A percentile compares a stretch with the other conserved stretches of the same genome.
These are phyloP conservation scores for Gasterosteus aculeatus DNA, from an alignment of 2,113 vertebrate genomes.

Conservation along the genomic window DNA sequence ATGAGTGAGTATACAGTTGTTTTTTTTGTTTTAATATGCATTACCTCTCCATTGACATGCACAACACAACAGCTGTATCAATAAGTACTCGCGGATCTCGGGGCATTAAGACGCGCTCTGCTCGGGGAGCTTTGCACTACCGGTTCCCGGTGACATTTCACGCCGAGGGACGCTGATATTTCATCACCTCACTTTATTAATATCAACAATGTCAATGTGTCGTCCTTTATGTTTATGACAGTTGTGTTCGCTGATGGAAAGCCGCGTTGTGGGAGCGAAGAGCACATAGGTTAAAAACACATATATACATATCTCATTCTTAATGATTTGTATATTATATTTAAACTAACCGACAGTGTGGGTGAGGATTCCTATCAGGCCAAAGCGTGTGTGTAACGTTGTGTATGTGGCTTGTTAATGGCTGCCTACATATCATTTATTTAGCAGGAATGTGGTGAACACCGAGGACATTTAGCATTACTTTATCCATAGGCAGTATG, in stretches of 20 bases:
- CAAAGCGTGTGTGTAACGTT: neutral
- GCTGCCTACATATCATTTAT: neutral
- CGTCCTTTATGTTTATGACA: neutral
- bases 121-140: conserved; percentile 5
- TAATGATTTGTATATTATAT: neutral
- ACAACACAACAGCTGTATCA: conserved; percentile 6
- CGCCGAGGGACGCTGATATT: conserved; percentile 25
- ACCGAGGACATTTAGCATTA: neutral
- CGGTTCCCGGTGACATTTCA: conserved; percentile 42
- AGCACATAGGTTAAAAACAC: conserved; percentile 4
- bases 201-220: neutral
- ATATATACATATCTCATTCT: neutral
- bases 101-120: conserved; percentile 5
- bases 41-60: neutral
- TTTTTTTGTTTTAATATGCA: neutral
- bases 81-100: conserved; percentile 1
- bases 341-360: neutral
- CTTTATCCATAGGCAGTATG: neutral
- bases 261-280: neutral
- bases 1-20: conserved; percentile 87
- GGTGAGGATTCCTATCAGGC: conserved; percentile 5
- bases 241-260: neutral
- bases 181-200: conserved; percentile 28
- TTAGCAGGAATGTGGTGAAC: neutral
- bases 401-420: neutral